Percentiles rank a stretch among this genome's conserved stretches.
Evolutionary conservation across 1,140 invertebrate genomes (phyloP).

Genomic region (Sitophilus oryzae): DNA sequence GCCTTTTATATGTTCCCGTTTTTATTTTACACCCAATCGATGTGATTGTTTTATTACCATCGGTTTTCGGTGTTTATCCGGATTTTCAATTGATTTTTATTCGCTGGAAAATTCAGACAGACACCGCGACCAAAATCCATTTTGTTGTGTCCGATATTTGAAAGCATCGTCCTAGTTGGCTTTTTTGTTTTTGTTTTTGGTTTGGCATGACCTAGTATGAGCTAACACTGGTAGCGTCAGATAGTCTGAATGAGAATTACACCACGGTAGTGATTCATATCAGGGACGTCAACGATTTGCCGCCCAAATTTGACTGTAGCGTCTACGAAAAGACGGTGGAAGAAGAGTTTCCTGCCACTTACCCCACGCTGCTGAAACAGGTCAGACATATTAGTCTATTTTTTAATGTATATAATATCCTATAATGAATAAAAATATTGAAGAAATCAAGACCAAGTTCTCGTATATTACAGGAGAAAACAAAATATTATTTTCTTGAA

Average conservation of each 20-base stretch:
- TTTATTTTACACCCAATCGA: too few relatives aligned
- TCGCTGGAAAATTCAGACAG: too few relatives aligned
- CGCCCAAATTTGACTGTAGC: constrained; percentile 67
- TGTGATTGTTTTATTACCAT: too few relatives aligned
- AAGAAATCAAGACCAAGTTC: too few relatives aligned
- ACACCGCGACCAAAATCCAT: too few relatives aligned
- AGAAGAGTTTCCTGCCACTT: constrained; percentile 57
- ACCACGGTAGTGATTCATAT: constrained; percentile 71
- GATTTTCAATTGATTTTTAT: too few relatives aligned
- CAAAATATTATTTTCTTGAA: too few relatives aligned
- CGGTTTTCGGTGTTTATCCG: too few relatives aligned
- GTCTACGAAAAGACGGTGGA: constrained; percentile 61
- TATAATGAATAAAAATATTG: too few relatives aligned
- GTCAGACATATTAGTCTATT: constrained; percentile 44
- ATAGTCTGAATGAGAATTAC: constrained; percentile 77
- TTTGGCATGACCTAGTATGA: constrained; percentile 60
- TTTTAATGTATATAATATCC: too few relatives aligned
- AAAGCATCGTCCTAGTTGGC: constrained; percentile 10
- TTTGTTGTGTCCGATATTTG: not conserved
- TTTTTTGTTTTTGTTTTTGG: constrained; percentile 30
- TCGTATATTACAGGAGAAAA: too few relatives aligned
- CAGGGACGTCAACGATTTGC: constrained; percentile 76
- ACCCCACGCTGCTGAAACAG: constrained; percentile 57
- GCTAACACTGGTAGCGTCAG: constrained; percentile 78
- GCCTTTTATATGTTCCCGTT: too few relatives aligned